A percentile compares a stretch with the other conserved stretches of the same genome.
These are phyloP conservation scores for Agonum fuliginosum DNA, from an alignment of 2,888 invertebrate genomes.

Conservation along the genomic window DNA sequence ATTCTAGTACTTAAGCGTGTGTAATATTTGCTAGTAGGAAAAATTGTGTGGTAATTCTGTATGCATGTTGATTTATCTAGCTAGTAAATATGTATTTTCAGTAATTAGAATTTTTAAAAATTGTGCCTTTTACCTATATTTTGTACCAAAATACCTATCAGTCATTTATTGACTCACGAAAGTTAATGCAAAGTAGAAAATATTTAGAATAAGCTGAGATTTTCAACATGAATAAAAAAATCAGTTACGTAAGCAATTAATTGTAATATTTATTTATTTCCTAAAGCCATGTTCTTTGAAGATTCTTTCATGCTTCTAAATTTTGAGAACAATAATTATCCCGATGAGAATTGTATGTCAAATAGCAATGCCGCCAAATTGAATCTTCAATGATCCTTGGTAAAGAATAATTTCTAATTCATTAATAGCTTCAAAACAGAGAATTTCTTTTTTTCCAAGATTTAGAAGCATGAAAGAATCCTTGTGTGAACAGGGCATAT, in stretches of 20 bases:
- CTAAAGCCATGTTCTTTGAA: neutral
- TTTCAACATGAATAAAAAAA: constrained; percentile 48
- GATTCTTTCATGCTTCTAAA: no score
- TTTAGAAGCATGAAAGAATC: no score
- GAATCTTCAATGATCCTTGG: no score
- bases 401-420: no score
- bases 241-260: constrained; percentile 26
- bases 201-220: constrained; percentile 44
- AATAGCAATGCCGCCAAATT: no score
- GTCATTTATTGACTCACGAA: constrained; percentile 37
- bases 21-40: constrained; percentile 46
- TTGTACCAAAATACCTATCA: constrained; percentile 49
- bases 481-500: no score
- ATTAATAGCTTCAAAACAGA: no score
- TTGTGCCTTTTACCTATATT: constrained; percentile 56
- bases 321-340: no score
- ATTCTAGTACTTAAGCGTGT: constrained; percentile 48
- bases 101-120: constrained; percentile 42
- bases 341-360: no score
- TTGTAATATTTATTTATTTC: neutral
- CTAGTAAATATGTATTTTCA: constrained; percentile 34
- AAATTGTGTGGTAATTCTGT: constrained; percentile 41
- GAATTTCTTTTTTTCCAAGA: no score
- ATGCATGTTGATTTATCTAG: constrained; percentile 41
- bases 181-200: constrained; percentile 34